Evolutionary conservation across 2,797 vertebrate genomes (phyloP).

Genomic region (Pangasius macronema): DNA sequence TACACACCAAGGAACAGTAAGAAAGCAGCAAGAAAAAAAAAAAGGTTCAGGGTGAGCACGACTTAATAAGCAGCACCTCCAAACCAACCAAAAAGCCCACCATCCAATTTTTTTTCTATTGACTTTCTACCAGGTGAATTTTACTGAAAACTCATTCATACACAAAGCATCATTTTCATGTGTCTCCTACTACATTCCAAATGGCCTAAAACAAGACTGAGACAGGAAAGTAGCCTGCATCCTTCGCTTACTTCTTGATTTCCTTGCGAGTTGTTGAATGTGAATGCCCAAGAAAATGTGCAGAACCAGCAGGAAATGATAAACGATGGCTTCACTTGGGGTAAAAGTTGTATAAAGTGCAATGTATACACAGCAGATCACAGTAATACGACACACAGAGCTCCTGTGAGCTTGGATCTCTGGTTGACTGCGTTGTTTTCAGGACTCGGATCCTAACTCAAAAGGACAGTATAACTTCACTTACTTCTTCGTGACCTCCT

Average conservation of each 20-base stretch:
- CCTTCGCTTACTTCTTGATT: neutral
- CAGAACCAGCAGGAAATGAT: neutral
- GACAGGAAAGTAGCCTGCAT: neutral
- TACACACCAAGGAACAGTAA: neutral
- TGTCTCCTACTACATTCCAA: neutral
- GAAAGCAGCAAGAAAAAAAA: neutral
- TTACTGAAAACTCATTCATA: too few relatives aligned
- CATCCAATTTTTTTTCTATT: neutral
- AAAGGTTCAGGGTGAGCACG: too few relatives aligned
- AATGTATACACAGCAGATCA: neutral
- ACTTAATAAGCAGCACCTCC: neutral
- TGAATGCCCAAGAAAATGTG: neutral
- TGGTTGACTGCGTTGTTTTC: neutral
- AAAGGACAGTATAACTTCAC: conserved; percentile 16
- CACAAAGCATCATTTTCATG: too few relatives aligned
- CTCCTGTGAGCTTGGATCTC: neutral
- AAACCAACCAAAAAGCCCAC: neutral
- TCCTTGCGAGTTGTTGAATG: neutral
- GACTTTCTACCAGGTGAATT: too few relatives aligned
- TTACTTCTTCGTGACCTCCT: conserved; percentile 86
- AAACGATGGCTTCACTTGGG: neutral
- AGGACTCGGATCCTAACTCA: neutral
- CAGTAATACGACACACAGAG: neutral
- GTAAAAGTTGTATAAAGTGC: neutral
- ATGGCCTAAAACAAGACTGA: neutral